Base-by-base conservation (phyloP, 2,888 invertebrate genomes). In the Malthinus flaveolus region DNA sequence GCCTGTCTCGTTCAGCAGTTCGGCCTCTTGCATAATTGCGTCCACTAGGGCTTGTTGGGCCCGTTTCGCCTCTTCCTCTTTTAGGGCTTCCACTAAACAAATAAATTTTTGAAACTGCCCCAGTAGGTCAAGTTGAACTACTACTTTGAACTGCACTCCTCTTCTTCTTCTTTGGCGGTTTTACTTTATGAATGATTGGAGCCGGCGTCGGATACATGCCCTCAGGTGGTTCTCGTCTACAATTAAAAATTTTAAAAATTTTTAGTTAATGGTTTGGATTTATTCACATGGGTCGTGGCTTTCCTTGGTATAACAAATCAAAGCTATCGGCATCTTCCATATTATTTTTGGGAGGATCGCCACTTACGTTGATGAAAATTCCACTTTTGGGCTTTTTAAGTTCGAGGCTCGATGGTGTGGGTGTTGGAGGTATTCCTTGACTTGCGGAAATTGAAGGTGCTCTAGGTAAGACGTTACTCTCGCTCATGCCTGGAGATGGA, bases 371-470 rank as follows among this genome's bases (percentile, higher is more conserved):
- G 23, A 23, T 23, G 23, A 3, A 23, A 47, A 78, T 76, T 1
- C 78, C 77, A 62, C 78, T 78, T 63, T 73, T 75, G 0, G 77
- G 77, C 62, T 75, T 71, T 47, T 68, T 68, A n/a, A 71, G 33
- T 7, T 68, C 65, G 6, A 78, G 57, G 10, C 73, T 66, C 1
- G 69, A 67, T 10, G 59, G 55, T 0, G 68, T 65, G n/a, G 72
- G 77, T 3, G 70, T 69, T 13, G 71, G 65, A 0, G 77, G 77
- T 45, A 73, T 73, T 1, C 73, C 50, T 52, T 64, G 64, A 42
- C 73, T 75, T 0, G 71, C 60, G 1, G 71, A 70, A 0, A 73
- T 65, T 1, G 72, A 72, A 0, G 76, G 75, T 1, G 72, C 70
- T 59, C 62, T 70, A 32, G 68, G 65, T 3, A 67, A 48, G 0